phyloP scores from a whole-genome alignment of 2,888 invertebrate genomes.

The Autographa gamma region DNA sequence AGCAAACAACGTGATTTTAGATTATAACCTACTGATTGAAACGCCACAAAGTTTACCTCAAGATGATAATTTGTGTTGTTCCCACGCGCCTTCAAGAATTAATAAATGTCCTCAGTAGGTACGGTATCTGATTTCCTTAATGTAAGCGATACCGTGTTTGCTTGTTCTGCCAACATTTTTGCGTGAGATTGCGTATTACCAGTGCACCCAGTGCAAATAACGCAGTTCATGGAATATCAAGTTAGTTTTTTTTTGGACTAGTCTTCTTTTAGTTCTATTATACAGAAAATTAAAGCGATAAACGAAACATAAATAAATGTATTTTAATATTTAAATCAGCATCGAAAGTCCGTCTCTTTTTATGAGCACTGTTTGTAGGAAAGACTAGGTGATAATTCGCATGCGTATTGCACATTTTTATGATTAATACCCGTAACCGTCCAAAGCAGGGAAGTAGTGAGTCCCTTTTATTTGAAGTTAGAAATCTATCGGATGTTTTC shows the following conservation, averaged over 20 bases:
- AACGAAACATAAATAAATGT: too few relatives aligned
- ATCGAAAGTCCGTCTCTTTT: too few relatives aligned
- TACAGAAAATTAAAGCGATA: too few relatives aligned
- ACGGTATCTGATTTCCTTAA: slow-evolving; percentile 68
- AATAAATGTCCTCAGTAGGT: slow-evolving; percentile 33
- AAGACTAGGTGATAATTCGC: slow-evolving; percentile 26
- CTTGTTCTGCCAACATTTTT: slow-evolving; percentile 48
- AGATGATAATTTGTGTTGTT: slow-evolving; percentile 66
- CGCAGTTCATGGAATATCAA: slow-evolving; percentile 41
- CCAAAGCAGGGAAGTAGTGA: slow-evolving; percentile 31
- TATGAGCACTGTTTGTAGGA: not conserved
- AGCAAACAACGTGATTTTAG: not conserved
- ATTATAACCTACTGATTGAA: slow-evolving; percentile 7
- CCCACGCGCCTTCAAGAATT: slow-evolving; percentile 75
- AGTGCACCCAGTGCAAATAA: slow-evolving; percentile 30
- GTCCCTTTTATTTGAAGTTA: not conserved
- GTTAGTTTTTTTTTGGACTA: slow-evolving; percentile 29
- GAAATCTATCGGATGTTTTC: not conserved
- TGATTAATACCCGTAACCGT: slow-evolving; percentile 7
- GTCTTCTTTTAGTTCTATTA: not conserved
- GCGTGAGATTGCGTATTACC: slow-evolving; percentile 51
- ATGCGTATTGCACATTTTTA: not conserved
- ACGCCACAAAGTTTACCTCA: slow-evolving; percentile 58
- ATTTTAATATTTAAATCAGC: too few relatives aligned
- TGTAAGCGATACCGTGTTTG: slow-evolving; percentile 64